A percentile compares a stretch with the other conserved stretches of the same genome.
Evolutionary conservation across 1,140 invertebrate genomes (phyloP).

Genomic region (Drosophila biarmipes): DNA sequence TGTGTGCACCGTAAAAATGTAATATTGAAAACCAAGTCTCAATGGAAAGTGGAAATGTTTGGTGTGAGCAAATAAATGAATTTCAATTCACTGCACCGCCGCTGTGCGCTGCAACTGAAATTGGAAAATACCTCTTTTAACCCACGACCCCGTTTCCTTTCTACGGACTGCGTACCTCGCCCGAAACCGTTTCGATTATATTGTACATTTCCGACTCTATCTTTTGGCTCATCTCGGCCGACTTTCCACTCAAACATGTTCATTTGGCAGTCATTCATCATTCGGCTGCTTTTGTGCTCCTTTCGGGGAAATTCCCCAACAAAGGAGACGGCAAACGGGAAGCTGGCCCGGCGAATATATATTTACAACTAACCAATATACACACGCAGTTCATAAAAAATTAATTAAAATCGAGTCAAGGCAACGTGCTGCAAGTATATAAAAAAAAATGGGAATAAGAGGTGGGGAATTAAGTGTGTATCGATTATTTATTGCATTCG

Average conservation of each 20-base stretch:
- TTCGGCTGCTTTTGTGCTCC: constrained; percentile 40
- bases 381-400: constrained; percentile 68
- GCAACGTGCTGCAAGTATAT: constrained; percentile 12
- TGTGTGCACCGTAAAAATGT: neutral
- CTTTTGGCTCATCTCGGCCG: constrained; percentile 21
- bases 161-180: constrained; percentile 1
- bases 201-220: constrained; percentile 34
- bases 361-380: constrained; percentile 33
- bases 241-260: constrained; percentile 49
- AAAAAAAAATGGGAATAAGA: neutral
- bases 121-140: constrained; percentile 14
- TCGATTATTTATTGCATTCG: constrained; percentile 38
- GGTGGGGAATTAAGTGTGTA: constrained; percentile 12
- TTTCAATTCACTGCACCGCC: neutral
- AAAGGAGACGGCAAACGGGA: constrained; percentile 15
- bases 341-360: constrained; percentile 1
- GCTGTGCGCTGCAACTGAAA: constrained; percentile 15
- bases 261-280: constrained; percentile 76
- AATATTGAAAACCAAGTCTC: neutral
- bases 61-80: neutral
- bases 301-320: neutral
- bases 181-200: constrained; percentile 36
- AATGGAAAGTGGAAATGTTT: neutral
- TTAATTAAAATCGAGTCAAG: constrained; percentile 75
- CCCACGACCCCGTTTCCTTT: neutral